Conservation (phyloP, 2,113 vertebrate genomes). For the Ramphastos sulfuratus region DNA sequence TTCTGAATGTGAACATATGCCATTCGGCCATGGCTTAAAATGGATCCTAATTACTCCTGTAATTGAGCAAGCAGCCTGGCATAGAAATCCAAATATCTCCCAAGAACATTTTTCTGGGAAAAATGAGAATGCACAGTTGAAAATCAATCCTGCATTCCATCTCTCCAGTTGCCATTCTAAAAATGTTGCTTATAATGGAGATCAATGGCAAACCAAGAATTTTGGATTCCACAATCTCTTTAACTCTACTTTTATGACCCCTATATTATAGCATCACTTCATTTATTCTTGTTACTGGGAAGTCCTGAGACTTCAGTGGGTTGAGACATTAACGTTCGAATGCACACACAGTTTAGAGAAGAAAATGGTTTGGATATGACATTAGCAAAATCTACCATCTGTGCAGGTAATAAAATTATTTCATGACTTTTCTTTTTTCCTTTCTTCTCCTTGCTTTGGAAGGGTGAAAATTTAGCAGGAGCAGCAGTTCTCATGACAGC, state of each 20-base stretch:
- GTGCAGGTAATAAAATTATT: conserved; percentile 23
- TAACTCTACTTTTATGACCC: background rate
- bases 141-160: background rate
- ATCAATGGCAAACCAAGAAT: background rate
- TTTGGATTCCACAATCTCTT: background rate
- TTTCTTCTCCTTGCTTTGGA: background rate
- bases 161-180: background rate
- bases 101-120: background rate
- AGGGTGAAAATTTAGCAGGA: background rate
- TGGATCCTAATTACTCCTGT: conserved; percentile 9
- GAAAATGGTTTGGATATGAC: conserved; percentile 1
- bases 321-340: conserved; percentile 12
- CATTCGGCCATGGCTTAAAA: background rate
- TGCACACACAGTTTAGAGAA: background rate
- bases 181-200: background rate
- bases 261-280: background rate
- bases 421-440: background rate
- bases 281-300: background rate
- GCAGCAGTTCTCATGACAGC: background rate
- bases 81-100: conserved; percentile 28
- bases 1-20: background rate
- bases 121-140: background rate
- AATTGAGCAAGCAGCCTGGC: background rate
- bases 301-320: background rate
- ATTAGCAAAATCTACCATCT: conserved; percentile 37